Evolutionary conservation across 2,888 invertebrate species (phyloP).

Genomic region (Matsumyia berberina): DNA sequence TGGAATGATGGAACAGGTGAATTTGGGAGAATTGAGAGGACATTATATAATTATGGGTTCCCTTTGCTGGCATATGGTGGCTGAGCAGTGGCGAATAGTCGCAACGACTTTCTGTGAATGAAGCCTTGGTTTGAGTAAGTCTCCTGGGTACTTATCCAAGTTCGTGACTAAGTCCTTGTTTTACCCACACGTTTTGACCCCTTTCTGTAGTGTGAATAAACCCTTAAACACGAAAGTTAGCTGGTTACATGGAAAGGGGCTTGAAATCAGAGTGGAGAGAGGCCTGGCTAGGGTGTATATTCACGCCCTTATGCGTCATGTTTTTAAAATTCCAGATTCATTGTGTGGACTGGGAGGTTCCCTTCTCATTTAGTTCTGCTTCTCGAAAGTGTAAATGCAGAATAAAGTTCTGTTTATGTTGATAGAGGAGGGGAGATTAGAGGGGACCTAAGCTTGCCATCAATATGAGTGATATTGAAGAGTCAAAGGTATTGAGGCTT

Average conservation of each 20-base stretch:
- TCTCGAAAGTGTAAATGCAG: too few relatives aligned
- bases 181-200: not conserved
- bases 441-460: too few relatives aligned
- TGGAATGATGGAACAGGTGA: slow-evolving; percentile 48
- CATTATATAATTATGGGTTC: slow-evolving; percentile 27
- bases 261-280: not conserved
- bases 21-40: slow-evolving; percentile 14
- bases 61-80: slow-evolving; percentile 36
- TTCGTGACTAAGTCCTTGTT: slow-evolving; percentile 31
- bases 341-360: too few relatives aligned
- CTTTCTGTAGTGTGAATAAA: slow-evolving; percentile 5
- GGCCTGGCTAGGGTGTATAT: too few relatives aligned
- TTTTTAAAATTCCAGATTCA: too few relatives aligned
- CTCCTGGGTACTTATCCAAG: not conserved
- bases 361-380: too few relatives aligned
- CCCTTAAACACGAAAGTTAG: slow-evolving; percentile 31
- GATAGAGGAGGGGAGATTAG: too few relatives aligned
- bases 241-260: not conserved
- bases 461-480: too few relatives aligned
- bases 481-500: too few relatives aligned
- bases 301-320: too few relatives aligned
- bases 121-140: not conserved
- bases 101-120: not conserved
- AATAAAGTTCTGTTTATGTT: too few relatives aligned
- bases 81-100: too few relatives aligned